Percentiles rank a stretch among this genome's conserved stretches.
These are phyloP conservation scores for Riparia riparia DNA, from an alignment of 2,113 vertebrate genomes.

Conservation along the genomic window DNA sequence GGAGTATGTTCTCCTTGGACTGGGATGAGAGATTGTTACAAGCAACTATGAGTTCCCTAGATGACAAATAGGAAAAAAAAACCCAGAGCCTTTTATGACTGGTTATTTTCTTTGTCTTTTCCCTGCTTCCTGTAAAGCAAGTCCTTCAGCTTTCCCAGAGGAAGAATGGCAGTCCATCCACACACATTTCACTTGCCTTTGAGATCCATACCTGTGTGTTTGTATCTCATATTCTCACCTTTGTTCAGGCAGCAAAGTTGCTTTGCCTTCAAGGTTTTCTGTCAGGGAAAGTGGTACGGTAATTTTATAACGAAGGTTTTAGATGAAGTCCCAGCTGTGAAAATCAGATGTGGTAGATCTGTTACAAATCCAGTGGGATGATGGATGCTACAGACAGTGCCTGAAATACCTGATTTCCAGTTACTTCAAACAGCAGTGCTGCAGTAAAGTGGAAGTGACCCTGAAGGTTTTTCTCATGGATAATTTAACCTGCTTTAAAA, in stretches of 20 bases:
- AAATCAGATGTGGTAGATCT: background rate
- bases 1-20: background rate
- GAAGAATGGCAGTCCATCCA: background rate
- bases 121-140: background rate
- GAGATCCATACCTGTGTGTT: background rate
- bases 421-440: background rate
- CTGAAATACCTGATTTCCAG: background rate
- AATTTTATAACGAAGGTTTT: background rate
- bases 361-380: background rate
- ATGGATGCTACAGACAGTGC: background rate
- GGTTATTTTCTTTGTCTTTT: background rate
- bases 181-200: fast-evolving
- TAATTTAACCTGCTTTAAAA: background rate
- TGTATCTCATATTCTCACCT: fast-evolving
- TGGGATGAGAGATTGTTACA: background rate
- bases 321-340: background rate
- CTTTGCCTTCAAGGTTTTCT: background rate
- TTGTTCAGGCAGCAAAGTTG: background rate
- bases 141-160: background rate
- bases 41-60: background rate
- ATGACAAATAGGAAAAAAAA: background rate
- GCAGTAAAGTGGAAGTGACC: background rate
- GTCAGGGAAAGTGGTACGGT: background rate
- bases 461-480: background rate
- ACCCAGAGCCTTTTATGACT: background rate